A percentile compares a stretch with the other conserved stretches of the same genome.
These are phyloP conservation scores for Hartigia nigra DNA, from an alignment of 2,888 invertebrate species.

Conservation along the genomic window DNA sequence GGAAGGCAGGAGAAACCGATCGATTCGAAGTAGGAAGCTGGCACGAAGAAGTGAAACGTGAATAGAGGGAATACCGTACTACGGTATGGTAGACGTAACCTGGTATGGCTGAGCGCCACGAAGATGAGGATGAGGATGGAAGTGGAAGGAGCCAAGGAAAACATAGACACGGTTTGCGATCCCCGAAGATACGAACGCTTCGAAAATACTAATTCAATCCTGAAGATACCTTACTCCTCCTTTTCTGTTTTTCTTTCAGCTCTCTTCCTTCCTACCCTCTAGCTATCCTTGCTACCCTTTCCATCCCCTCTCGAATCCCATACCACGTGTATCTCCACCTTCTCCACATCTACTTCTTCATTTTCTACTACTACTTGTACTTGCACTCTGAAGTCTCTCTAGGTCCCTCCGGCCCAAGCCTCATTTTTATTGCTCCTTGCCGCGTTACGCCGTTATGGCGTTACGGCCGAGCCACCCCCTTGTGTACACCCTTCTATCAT, in stretches of 20 bases:
- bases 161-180: slow-evolving; percentile 14
- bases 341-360: background rate
- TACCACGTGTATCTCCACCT: background rate
- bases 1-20: background rate
- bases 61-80: background rate
- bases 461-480: background rate
- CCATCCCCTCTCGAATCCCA: background rate
- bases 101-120: no score
- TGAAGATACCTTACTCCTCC: slow-evolving; percentile 21
- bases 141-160: background rate
- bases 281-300: background rate
- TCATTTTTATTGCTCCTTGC: slow-evolving; percentile 32
- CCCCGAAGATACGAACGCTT: slow-evolving; percentile 29
- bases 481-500: background rate
- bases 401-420: slow-evolving; percentile 23
- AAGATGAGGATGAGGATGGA: background rate
- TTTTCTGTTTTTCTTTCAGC: background rate
- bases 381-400: slow-evolving; percentile 15
- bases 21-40: background rate
- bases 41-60: background rate
- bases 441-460: slow-evolving; percentile 2
- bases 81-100: no score
- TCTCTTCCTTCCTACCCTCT: background rate
- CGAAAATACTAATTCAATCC: slow-evolving; percentile 38
- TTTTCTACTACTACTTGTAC: background rate